Percentiles rank a stretch among this genome's conserved stretches.
Evolutionary conservation across 2,113 vertebrate species (phyloP).

Genomic region (Anas platyrhynchos): DNA sequence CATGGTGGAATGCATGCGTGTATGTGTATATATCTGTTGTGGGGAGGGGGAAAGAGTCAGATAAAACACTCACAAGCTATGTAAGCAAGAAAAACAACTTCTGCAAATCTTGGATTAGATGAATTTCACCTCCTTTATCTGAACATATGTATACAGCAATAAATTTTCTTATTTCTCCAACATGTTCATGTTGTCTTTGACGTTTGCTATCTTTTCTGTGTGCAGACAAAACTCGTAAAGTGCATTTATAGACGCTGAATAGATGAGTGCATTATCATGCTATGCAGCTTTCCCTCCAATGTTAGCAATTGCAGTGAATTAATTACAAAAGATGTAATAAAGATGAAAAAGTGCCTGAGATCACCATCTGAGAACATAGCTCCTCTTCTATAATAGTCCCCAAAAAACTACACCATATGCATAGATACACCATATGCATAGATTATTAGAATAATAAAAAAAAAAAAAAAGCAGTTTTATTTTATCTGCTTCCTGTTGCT

Average conservation of each 20-base stretch:
- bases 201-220: background rate
- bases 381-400: background rate
- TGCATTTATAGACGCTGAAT: background rate
- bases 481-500: background rate
- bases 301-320: background rate
- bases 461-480: background rate
- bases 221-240: background rate
- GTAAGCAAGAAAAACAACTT: background rate
- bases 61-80: background rate
- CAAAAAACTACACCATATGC: background rate
- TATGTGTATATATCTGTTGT: background rate
- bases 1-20: background rate
- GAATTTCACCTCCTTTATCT: background rate
- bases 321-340: background rate
- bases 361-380: background rate
- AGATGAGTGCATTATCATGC: background rate
- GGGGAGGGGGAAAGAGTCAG: background rate
- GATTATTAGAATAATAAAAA: background rate
- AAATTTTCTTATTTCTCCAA: background rate
- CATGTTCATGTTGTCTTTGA: background rate
- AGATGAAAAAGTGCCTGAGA: background rate
- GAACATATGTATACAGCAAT: background rate
- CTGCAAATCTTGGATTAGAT: background rate
- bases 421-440: background rate
- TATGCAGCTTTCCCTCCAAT: background rate